Evolutionary conservation across 2,888 invertebrate species (phyloP).

Genomic region (Thera obeliscata): DNA sequence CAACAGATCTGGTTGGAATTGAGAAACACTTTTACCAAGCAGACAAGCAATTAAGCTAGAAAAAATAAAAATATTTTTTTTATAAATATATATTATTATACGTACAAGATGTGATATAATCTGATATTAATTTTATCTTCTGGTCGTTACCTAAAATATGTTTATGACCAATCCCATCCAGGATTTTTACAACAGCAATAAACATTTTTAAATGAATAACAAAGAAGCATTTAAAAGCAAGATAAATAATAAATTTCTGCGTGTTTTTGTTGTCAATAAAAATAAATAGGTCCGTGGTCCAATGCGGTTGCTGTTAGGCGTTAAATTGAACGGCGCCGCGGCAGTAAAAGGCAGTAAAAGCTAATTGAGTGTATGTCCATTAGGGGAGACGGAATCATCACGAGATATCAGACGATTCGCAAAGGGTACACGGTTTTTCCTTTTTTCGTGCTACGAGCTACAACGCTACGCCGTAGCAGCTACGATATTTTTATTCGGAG

Average conservation of each 20-base stretch:
- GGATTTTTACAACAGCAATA: slow-evolving; percentile 18
- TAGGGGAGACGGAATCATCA: slow-evolving; percentile 62
- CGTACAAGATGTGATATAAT: no score
- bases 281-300: slow-evolving; percentile 71
- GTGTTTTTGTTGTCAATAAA: slow-evolving; percentile 67
- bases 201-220: slow-evolving; percentile 35
- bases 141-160: background rate
- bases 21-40: no score
- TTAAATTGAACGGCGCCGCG: slow-evolving; percentile 77
- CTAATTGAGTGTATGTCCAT: slow-evolving; percentile 81
- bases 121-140: slow-evolving; percentile 2
- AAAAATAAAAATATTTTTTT: no score
- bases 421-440: slow-evolving; percentile 39
- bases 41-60: no score
- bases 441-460: slow-evolving; percentile 33
- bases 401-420: slow-evolving; percentile 56
- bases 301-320: slow-evolving; percentile 75
- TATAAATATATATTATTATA: no score
- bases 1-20: background rate
- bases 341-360: slow-evolving; percentile 79
- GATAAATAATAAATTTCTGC: slow-evolving; percentile 41
- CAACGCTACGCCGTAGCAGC: slow-evolving; percentile 11
- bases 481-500: slow-evolving; percentile 4
- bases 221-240: slow-evolving; percentile 31
- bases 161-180: slow-evolving; percentile 15